These are phyloP conservation scores for Dendronephthya gigantea DNA, from an alignment of 64 coral and sea anemone genomes.

Conservation along the genomic window DNA sequence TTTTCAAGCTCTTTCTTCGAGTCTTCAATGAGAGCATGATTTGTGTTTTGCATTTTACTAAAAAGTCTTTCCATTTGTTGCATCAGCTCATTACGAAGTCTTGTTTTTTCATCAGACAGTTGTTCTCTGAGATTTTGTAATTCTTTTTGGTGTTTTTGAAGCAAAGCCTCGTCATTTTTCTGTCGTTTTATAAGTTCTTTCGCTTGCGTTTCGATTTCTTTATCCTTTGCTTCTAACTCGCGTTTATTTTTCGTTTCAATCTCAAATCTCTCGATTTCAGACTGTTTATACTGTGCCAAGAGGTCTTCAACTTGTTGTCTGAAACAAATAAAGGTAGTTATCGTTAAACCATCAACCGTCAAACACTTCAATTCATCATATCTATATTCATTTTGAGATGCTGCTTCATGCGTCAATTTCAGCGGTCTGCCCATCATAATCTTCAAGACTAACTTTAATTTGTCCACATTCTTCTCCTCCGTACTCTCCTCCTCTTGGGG, in stretches of 20 bases:
- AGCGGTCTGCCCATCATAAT: too few species aligned
- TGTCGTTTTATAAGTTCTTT: conserved; percentile 42
- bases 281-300: conserved; percentile 77
- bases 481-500: conserved; percentile 35
- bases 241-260: conserved; percentile 58
- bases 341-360: neutral
- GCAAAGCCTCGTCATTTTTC: conserved; percentile 5
- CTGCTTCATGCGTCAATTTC: too few species aligned
- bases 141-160: conserved; percentile 39
- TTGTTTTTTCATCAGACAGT: conserved; percentile 21
- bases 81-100: neutral
- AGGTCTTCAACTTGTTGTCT: conserved; percentile 63
- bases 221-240: conserved; percentile 64
- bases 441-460: conserved; percentile 69
- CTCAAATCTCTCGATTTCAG: conserved; percentile 59
- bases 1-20: neutral
- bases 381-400: too few species aligned
- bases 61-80: neutral
- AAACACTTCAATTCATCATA: too few species aligned
- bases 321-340: neutral
- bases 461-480: conserved; percentile 29
- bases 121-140: conserved; percentile 47
- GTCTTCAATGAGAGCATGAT: neutral
- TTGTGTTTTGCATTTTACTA: neutral
- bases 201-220: conserved; percentile 80